Base-by-base conservation (phyloP, 2,888 invertebrate genomes). In the Aelia acuminata region DNA sequence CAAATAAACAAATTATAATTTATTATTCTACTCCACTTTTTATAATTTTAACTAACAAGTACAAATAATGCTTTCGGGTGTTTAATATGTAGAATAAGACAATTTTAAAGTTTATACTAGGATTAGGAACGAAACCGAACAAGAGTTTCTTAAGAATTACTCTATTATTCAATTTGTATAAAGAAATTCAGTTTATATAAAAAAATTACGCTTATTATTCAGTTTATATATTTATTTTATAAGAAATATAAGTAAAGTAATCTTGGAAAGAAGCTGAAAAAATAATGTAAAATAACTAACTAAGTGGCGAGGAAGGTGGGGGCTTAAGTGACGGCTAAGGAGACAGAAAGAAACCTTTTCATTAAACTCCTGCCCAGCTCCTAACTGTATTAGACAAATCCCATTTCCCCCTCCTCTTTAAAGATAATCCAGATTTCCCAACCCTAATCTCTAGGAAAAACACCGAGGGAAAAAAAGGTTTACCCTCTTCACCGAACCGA, bases 351-450 rank as follows among this genome's bases (percentile, higher is more conserved):
- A 70, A 70, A 70, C 35, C 63, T 70, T 35, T 70, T 70, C 63
- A 70, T 70, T 70, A 70, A 70, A 70, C 63, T 35, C 31, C 10
- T 35, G 63, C 31, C 63, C 63, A 70, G 31, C 63, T 18, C 10
- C 63, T 70, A 70, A 70, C 63, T 70, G 31, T 70, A 70, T 70
- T 70, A 70, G 63, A 70, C 63, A 70, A 70, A 70, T 70, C 63
- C 63, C 63, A 70, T 70, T 70, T 70, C 63, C 35, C 63, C 7
- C 63, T 70, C 63, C 63, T 70, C 63, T 70, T 70, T 80, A 22
- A 43, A 43, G n/a, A 80, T 80, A 80, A 80, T 80, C 80, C 43
- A 39, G 80, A 80, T 80, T 47, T 39, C 43, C 43, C 43, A 18
- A 39, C 80, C 80, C 43, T 47, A 43, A 80, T 80, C 80, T 80